Percentiles rank a stretch among this genome's conserved stretches.
Evolutionary conservation across 2,113 vertebrate genomes (phyloP).

Genomic region (Albula goreensis): DNA sequence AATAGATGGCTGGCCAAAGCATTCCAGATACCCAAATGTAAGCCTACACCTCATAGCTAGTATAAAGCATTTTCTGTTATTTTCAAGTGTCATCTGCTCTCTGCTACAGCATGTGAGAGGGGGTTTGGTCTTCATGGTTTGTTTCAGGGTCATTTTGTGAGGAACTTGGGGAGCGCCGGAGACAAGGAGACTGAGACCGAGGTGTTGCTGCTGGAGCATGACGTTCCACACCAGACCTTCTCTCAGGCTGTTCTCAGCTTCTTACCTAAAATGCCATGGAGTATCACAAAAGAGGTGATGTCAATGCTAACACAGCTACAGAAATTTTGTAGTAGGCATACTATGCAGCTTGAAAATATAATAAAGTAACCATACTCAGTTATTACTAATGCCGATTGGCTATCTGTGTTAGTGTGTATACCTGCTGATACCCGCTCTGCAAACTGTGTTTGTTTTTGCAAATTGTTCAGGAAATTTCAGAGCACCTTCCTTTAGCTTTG

Average conservation of each 20-base stretch:
- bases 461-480: too few species aligned
- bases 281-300: constrained; percentile 82
- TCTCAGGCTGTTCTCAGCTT: constrained; percentile 90
- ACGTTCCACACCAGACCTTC: constrained; percentile 93
- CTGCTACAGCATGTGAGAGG: background rate
- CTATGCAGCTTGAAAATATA: background rate
- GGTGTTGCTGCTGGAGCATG: constrained; percentile 93
- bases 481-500: too few species aligned
- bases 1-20: constrained; percentile 92
- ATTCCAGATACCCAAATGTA: constrained; percentile 96
- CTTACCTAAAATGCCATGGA: constrained; percentile 92
- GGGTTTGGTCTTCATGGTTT: background rate
- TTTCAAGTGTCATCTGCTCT: background rate
- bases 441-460: too few species aligned
- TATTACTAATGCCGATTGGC: too few species aligned
- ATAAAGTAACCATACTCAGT: too few species aligned
- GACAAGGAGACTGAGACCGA: constrained; percentile 93
- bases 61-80: too few species aligned
- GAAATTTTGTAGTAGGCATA: background rate
- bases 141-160: constrained; percentile 92
- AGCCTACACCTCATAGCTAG: constrained; percentile 40
- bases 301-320: background rate
- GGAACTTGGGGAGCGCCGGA: constrained; percentile 83
- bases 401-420: too few species aligned
- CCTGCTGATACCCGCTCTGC: too few species aligned